Base-by-base conservation (phyloP, 1,140 invertebrate species). In the Cotesia chilonis region DNA sequence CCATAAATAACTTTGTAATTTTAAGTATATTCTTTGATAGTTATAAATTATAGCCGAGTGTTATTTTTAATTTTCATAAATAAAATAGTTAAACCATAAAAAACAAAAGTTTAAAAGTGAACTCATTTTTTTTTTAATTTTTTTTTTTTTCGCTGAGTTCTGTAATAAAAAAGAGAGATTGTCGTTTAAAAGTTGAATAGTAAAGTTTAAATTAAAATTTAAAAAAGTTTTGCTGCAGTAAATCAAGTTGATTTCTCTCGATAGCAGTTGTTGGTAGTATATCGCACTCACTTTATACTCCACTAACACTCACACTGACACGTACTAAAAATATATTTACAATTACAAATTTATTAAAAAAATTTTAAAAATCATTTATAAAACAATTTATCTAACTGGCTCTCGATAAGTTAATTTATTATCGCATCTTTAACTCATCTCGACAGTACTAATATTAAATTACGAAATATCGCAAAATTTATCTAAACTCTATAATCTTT, bases 141-240 rank as follows among this genome's bases (percentile, higher is more conserved):
- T 41, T 4, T 41, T 41, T 47, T 47, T 6, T 47, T 47, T 3
- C 6, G 10, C 10, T 47, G 6, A 47, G 41, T 47, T 47, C 41
- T 10, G 54, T 57, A 57, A 17, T 57, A 57, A 14, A 57, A 14
- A 20, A 14, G 54, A 20, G 20, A 57, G 12, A 57, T 14, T 17
- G 54, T 57, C 54, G 54, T 20, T 57, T 28, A 2, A 12, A 61
- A 61, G 14, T 61, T 28, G 14, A 28, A 61, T 28, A 28, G 59
- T 9, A 61, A 61, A 61, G 14, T 28, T 28, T 4, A 28, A 61
- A 61, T 61, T 61, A 61, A 61, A 61, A 28, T 61, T 61, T 61
- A 12, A 17, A 61, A 61, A 61, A 10, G 41, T 47, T 47, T 61
- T 28, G 5, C 4, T 61, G 59, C 28, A 20, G 59, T 28, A 20